Base-by-base conservation (phyloP, 53 echinoderm and acorn worm genomes). In the Hippasteria phrygiana region DNA sequence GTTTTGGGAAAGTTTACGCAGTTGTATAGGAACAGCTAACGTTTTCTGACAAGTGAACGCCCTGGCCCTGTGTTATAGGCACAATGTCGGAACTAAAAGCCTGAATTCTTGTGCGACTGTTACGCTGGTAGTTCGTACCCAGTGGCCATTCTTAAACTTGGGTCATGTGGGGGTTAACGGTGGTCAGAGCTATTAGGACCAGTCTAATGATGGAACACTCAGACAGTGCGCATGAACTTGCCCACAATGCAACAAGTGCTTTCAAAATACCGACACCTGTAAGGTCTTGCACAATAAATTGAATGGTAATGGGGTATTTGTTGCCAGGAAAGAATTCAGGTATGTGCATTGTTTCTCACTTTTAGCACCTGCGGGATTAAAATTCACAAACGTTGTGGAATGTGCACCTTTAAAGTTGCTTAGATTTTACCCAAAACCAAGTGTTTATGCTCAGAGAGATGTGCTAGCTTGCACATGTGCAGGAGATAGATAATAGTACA, bases 151-250 rank as follows among this genome's bases (percentile, higher is more conserved):
- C 37, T 17, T 36, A 28, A 67, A 26, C 6, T 33, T 67, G 50
- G 75, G 75, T 75, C 50, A 32, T 13, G 7, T 7, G n/a, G 50
- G 28, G 75, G 75, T 75, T 75, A 75, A 46, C 50, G 3, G 31
- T 75, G 75, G 75, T 83, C 35, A 38, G 22, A 71, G 59, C 59
- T 79, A 59, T n/a, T 16, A 41, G 54, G 38, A 4, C 36, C 33
- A 14, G 38, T 34, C 24, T 2, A 65, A 20, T 85, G 85, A 83
- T 85, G 55, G 70, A 85, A 51, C 11, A 46, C 71, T 46, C n/a
- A 36, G 85, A 69, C 71, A 17, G 36, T 51, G 3, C 9, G 36
- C 71, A 71, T 36, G 53, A 85, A 51, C 85, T 55, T 42, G 67
- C 22, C 28, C 42, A 75, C 75, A 75, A 75, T 24, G 24, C 72